phyloP scores from a whole-genome alignment of 1,140 invertebrate genomes.

The Rhagoletis zephyria region DNA sequence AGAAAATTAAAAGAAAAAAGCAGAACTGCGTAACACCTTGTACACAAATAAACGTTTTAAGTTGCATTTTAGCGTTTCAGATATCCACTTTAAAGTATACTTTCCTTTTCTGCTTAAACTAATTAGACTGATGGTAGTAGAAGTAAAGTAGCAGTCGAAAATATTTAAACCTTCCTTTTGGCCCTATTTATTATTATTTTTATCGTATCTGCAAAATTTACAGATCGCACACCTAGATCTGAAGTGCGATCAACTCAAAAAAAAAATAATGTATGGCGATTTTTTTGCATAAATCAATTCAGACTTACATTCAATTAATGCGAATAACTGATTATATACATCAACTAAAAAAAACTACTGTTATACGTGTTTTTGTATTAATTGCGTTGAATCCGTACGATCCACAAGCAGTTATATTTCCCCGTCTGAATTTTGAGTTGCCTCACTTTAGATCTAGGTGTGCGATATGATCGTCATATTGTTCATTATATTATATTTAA shows the following conservation, averaged over 20 bases:
- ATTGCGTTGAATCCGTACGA: too few relatives aligned
- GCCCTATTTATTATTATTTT: constrained; percentile 45
- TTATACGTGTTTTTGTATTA: too few relatives aligned
- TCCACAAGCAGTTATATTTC: too few relatives aligned
- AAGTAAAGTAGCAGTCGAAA: background rate
- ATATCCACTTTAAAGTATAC: background rate
- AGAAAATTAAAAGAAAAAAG: background rate
- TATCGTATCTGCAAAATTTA: constrained; percentile 42
- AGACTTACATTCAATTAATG: too few relatives aligned
- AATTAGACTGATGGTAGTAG: constrained; percentile 30
- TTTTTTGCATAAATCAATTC: too few relatives aligned
- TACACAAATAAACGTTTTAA: background rate
- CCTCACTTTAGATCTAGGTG: too few relatives aligned
- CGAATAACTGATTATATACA: too few relatives aligned
- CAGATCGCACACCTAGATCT: background rate
- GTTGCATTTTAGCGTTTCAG: background rate
- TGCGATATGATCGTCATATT: constrained; percentile 28
- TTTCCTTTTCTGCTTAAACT: background rate
- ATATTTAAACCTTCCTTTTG: background rate
- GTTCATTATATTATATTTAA: constrained; percentile 47
- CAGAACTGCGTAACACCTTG: background rate
- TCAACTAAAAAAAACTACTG: too few relatives aligned
- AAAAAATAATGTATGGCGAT: too few relatives aligned
- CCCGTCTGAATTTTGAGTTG: too few relatives aligned
- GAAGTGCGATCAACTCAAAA: too few relatives aligned